A percentile compares a stretch with the other conserved stretches of the same genome.
Conservation (phyloP, 2,888 invertebrate genomes). For the Bruchidius siliquastri region DNA sequence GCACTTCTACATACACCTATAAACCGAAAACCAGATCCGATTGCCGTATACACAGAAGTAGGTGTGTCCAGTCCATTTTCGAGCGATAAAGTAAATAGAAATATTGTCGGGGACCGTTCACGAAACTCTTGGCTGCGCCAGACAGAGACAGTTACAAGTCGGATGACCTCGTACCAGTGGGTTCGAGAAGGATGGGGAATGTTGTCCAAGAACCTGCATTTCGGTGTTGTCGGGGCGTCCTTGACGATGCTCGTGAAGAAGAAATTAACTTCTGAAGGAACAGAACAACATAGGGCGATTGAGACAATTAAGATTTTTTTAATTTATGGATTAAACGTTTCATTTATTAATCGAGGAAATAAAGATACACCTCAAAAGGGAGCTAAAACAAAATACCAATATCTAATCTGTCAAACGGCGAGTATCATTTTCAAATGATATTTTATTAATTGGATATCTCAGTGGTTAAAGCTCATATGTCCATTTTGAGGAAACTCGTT, state of each 20-base stretch:
- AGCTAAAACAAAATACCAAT: no score
- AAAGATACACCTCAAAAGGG: no score
- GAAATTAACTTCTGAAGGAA: not conserved
- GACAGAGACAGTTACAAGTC: conserved; percentile 10
- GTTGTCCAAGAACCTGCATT: not conserved
- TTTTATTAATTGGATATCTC: no score
- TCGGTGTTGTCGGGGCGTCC: not conserved
- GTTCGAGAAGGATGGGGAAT: not conserved
- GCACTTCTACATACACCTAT: not conserved
- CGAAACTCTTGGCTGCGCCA: conserved; percentile 5
- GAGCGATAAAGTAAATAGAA: conserved; percentile 40
- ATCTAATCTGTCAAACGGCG: no score
- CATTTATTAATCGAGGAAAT: no score
- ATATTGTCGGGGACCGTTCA: conserved; percentile 28
- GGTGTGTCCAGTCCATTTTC: conserved; percentile 35
- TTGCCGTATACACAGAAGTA: conserved; percentile 15
- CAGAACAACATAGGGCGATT: no score
- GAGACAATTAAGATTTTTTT: no score
- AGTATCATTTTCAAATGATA: no score
- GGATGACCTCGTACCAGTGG: conserved; percentile 1
- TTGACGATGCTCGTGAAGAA: not conserved
- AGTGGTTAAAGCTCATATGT: no score
- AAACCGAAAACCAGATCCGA: not conserved
- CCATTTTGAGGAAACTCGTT: no score
- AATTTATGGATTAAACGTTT: no score